Evolutionary conservation across 2,888 invertebrate genomes (phyloP).

Genomic region (Orthonevra nobilis): DNA sequence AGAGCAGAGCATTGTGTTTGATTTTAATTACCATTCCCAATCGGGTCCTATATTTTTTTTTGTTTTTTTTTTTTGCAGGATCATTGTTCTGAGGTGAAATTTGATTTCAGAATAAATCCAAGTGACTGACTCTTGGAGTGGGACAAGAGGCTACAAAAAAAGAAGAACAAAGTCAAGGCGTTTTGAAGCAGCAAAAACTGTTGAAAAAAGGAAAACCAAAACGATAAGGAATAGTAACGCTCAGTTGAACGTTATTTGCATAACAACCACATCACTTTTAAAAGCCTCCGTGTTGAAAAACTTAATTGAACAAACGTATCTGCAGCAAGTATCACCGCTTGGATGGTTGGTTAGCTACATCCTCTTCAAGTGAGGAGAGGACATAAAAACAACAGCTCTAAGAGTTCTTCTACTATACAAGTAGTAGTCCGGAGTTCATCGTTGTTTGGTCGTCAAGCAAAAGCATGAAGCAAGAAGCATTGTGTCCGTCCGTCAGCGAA

Average conservation of each 20-base stretch:
- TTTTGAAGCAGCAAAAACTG: constrained; percentile 42
- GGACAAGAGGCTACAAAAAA: constrained; percentile 50
- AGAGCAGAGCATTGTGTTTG: constrained; percentile 55
- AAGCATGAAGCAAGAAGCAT: constrained; percentile 33
- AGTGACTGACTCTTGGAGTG: constrained; percentile 62
- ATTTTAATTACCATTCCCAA: constrained; percentile 68
- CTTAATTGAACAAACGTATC: constrained; percentile 70
- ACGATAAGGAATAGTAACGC: constrained; percentile 64
- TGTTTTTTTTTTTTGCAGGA: constrained; percentile 30
- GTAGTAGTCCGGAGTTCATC: constrained; percentile 16
- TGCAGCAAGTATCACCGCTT: constrained; percentile 59
- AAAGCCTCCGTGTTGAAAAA: constrained; percentile 71
- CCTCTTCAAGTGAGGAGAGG: constrained; percentile 55
- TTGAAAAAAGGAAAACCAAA: too few species aligned
- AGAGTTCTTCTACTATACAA: constrained; percentile 36
- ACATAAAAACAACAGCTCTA: constrained; percentile 46
- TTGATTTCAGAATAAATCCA: constrained; percentile 69
- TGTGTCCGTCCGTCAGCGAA: constrained; percentile 63
- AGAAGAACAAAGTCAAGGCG: constrained; percentile 45
- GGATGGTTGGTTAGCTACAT: constrained; percentile 45
- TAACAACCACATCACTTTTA: constrained; percentile 70
- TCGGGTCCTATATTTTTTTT: constrained; percentile 20
- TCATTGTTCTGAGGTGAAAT: constrained; percentile 68
- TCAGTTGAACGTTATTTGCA: constrained; percentile 70
- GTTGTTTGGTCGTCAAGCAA: constrained; percentile 30